phyloP scores from a whole-genome alignment of 1,140 invertebrate species.

The Anoplolepis gracilipes region DNA sequence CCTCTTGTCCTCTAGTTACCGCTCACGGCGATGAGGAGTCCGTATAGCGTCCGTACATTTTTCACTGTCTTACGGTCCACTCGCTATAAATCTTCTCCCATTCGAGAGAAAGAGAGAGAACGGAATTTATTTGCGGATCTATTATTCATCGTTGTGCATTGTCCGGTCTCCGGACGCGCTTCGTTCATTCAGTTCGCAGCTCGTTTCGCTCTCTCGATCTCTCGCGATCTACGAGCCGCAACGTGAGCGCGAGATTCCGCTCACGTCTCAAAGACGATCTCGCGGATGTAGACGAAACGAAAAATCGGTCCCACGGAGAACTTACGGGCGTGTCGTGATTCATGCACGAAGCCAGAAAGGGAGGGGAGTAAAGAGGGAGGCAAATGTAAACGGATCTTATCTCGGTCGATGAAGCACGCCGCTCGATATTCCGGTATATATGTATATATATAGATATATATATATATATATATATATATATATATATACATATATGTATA shows the following conservation, averaged over 20 bases:
- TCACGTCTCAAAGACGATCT: slow-evolving; percentile 54
- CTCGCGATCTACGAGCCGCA: slow-evolving; percentile 20
- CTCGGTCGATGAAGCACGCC: slow-evolving; percentile 73
- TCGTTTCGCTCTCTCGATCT: slow-evolving; percentile 28
- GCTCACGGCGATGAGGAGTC: slow-evolving; percentile 51
- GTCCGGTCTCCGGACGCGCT: slow-evolving; percentile 53
- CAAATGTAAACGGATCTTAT: slow-evolving; percentile 76
- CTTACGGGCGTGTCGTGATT: slow-evolving; percentile 71
- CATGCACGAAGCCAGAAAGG: slow-evolving; percentile 43
- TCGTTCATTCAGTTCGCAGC: slow-evolving; percentile 23
- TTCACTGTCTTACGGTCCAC: slow-evolving; percentile 60
- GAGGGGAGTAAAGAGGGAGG: background rate
- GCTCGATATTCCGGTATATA: slow-evolving; percentile 69
- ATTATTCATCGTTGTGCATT: slow-evolving; percentile 71
- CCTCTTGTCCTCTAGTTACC: slow-evolving; percentile 52
- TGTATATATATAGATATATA: background rate
- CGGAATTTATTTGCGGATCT: slow-evolving; percentile 63
- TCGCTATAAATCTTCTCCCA: slow-evolving; percentile 51
- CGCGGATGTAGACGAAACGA: slow-evolving; percentile 58
- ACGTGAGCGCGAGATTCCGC: slow-evolving; percentile 33
- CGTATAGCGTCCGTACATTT: slow-evolving; percentile 55
- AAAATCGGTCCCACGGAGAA: slow-evolving; percentile 70
- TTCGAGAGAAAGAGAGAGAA: slow-evolving; percentile 44
- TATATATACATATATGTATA: background rate
- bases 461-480: background rate